These are phyloP conservation scores for Cyclophora punctaria DNA, from an alignment of 2,888 invertebrate genomes.

Conservation along the genomic window DNA sequence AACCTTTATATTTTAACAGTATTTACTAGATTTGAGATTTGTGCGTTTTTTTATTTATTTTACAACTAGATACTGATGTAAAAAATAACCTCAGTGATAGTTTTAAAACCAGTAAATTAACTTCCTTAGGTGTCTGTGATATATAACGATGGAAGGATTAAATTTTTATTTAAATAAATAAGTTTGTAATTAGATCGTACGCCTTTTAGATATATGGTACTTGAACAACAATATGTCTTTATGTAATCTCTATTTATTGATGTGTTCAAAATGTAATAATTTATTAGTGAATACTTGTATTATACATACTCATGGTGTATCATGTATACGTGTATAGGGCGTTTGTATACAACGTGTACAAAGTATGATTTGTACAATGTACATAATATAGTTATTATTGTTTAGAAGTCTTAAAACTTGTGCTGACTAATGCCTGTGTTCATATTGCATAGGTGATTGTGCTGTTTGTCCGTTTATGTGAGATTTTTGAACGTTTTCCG, in stretches of 20 bases:
- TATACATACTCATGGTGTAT: too few relatives aligned
- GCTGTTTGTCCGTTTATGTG: slow-evolving; percentile 1
- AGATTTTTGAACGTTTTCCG: slow-evolving; percentile 2
- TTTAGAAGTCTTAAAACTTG: too few relatives aligned
- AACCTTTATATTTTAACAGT: slow-evolving; percentile 31
- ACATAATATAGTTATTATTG: neutral
- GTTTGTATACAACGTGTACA: slow-evolving; percentile 1
- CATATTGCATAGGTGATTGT: slow-evolving; percentile 10
- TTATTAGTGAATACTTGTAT: too few relatives aligned
- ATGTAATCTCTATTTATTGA: slow-evolving; percentile 43
- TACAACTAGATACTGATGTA: slow-evolving; percentile 39
- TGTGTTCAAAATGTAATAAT: slow-evolving; percentile 41
- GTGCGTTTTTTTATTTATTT: slow-evolving; percentile 51
- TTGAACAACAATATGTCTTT: slow-evolving; percentile 26
- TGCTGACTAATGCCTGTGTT: slow-evolving; percentile 5
- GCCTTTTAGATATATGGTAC: slow-evolving; percentile 6
- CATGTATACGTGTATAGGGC: neutral
- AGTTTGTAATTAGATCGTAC: too few relatives aligned
- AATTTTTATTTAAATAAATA: slow-evolving; percentile 34
- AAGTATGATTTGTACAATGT: neutral
- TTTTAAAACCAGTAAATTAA: slow-evolving; percentile 45
- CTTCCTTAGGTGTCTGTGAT: slow-evolving; percentile 72
- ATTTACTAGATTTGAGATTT: slow-evolving; percentile 44
- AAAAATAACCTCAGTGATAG: slow-evolving; percentile 51
- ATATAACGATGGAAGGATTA: slow-evolving; percentile 42